A percentile compares a stretch with the other conserved stretches of the same genome.
Evolutionary conservation across 2,797 vertebrate genomes (phyloP).

Genomic region (Ceryle rudis): DNA sequence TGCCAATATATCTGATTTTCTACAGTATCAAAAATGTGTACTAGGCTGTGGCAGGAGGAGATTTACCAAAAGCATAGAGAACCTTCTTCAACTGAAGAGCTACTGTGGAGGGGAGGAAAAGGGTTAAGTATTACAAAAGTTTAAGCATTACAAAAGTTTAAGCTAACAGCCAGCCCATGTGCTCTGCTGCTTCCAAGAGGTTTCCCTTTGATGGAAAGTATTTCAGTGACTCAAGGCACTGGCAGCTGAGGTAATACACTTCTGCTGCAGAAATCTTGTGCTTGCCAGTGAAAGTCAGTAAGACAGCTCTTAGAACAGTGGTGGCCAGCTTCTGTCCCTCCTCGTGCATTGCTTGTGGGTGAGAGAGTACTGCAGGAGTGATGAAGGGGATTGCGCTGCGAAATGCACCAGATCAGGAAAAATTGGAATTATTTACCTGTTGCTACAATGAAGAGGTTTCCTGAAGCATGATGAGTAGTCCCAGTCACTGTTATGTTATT

Average conservation of each 20-base stretch:
- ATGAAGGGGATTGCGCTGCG: neutral
- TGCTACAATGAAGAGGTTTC: neutral
- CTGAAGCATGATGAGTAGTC: neutral
- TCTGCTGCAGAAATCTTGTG: neutral
- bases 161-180: constrained; percentile 1
- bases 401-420: neutral
- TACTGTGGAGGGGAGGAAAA: neutral
- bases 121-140: constrained; percentile 46
- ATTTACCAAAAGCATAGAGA: neutral
- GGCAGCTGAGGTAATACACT: constrained; percentile 19
- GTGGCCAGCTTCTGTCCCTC: neutral
- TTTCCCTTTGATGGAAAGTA: constrained; percentile 71
- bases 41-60: neutral
- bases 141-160: neutral
- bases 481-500: neutral
- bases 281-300: constrained; percentile 9
- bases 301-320: neutral
- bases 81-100: neutral
- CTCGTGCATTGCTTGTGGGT: fast-evolving
- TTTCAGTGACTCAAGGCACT: constrained; percentile 45
- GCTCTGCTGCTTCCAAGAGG: constrained; percentile 6
- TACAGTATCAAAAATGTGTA: neutral
- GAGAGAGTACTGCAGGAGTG: neutral
- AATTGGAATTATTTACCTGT: neutral
- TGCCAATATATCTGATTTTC: neutral